Evolutionary conservation across 2,888 invertebrate genomes (phyloP), one percentile per base, ranked within the genome.

Genomic region (Protonemura montana): DNA sequence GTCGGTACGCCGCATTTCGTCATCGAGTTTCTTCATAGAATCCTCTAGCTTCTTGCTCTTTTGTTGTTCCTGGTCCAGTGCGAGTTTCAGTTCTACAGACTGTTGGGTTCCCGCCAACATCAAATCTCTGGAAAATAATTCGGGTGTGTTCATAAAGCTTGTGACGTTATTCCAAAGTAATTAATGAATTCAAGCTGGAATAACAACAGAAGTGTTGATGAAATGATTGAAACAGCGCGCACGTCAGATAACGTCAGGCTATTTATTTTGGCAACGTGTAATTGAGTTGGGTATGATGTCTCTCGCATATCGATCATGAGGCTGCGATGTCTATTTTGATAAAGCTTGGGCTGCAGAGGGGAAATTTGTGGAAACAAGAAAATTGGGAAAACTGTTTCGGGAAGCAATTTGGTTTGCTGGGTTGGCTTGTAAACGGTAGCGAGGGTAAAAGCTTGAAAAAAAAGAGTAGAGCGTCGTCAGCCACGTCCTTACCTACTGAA

Each of bases 81-180:
- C 98, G 88, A 99, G 92, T 91, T 98, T 99, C 80, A 99, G 92
- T 91, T 99, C 99, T 0, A 99, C 98, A 0, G 98, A 98, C 90
- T 99, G 99, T 90, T 99, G 99, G 0, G 98, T 98, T 41, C 98
- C 98, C 41, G 98, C 98, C 89, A 99, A 92, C 95, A 99, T 98
- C 77, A 98, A 93, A 91, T 99, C 98, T 91, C 97, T 97, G 89
- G n/a, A 90, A 90, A 88, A 78, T n/a, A 78, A 76, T 86, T 59
- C 21, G 59, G 16, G 35, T 35, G 1, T 86, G 82, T 81, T 82
- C n/a, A 35, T 82, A 21, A 5, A 59, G 21, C 21, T 21, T 21
- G 59, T 59, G 59, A 59, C 59, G 59, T 59, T 59, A 59, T 59
- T 59, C 13, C 13, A 21, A 59, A 3, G 59, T 59, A 59, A 59